phyloP scores from a whole-genome alignment of 2,113 vertebrate species.

The Chionodraco myersi region DNA sequence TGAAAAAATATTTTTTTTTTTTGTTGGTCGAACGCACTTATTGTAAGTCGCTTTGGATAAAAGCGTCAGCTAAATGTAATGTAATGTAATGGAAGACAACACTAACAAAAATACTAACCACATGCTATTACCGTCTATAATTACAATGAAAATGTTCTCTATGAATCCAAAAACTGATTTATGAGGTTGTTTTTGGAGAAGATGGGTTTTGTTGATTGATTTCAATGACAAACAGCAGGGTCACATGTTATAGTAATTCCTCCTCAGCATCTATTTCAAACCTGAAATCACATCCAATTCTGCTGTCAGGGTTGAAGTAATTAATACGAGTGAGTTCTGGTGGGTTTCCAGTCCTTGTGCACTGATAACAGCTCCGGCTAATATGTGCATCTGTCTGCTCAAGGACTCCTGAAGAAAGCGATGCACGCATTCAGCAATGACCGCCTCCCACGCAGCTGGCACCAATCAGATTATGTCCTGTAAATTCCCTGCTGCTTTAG shows the following conservation, averaged over 20 bases:
- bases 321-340: conserved; percentile 11
- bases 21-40: too few species aligned
- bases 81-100: not conserved
- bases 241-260: conserved; percentile 7
- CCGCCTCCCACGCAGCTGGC: conserved; percentile 41
- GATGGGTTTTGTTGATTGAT: not conserved
- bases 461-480: conserved; percentile 22
- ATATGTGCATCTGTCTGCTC: conserved; percentile 20
- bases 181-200: not conserved
- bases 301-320: conserved; percentile 13
- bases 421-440: conserved; percentile 34
- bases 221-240: conserved; percentile 7
- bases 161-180: not conserved
- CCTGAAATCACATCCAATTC: not conserved
- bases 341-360: not conserved
- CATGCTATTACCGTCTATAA: not conserved
- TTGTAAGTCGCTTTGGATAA: too few species aligned
- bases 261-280: conserved; percentile 8
- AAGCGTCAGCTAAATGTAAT: too few species aligned
- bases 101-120: not conserved
- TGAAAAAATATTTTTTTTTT: too few species aligned
- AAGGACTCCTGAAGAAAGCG: conserved; percentile 24
- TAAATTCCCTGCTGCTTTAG: conserved; percentile 31
- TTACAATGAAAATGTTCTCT: not conserved
- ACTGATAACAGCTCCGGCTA: not conserved